A percentile compares a stretch with the other conserved stretches of the same genome.
phyloP scores from a whole-genome alignment of 2,113 vertebrate species.

The Tylochromis polylepis region DNA sequence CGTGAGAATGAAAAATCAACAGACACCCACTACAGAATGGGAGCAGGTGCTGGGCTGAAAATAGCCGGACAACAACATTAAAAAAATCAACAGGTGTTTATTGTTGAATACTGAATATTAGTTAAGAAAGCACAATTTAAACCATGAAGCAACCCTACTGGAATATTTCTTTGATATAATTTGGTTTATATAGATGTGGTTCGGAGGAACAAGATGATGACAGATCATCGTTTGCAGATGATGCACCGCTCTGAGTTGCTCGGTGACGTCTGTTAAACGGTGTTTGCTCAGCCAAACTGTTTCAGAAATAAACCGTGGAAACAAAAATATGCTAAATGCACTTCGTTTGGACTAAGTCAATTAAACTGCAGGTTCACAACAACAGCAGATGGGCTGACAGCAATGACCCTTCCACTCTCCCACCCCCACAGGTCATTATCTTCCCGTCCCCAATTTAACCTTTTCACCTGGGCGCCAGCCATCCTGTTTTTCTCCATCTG shows the following conservation, averaged over 20 bases:
- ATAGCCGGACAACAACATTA: background rate
- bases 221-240: background rate
- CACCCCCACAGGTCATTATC: background rate
- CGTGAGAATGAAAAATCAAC: fast-evolving
- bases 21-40: background rate
- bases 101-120: background rate
- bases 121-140: background rate
- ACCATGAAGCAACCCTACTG: background rate
- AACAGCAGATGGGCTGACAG: constrained; percentile 48
- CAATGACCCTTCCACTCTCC: background rate
- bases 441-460: background rate
- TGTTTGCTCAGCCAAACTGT: background rate
- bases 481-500: constrained; percentile 38
- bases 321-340: background rate
- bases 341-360: constrained; percentile 20
- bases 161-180: background rate
- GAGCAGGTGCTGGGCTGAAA: background rate
- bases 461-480: constrained; percentile 20
- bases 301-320: background rate
- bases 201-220: fast-evolving
- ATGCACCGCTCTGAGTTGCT: background rate
- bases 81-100: fast-evolving
- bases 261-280: background rate
- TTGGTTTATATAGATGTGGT: background rate
- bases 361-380: constrained; percentile 43